A percentile compares a stretch with the other conserved stretches of the same genome.
phyloP scores from a whole-genome alignment of 37 sponge, comb jelly and placozoan genomes.

The Mnemiopsis leidyi region DNA sequence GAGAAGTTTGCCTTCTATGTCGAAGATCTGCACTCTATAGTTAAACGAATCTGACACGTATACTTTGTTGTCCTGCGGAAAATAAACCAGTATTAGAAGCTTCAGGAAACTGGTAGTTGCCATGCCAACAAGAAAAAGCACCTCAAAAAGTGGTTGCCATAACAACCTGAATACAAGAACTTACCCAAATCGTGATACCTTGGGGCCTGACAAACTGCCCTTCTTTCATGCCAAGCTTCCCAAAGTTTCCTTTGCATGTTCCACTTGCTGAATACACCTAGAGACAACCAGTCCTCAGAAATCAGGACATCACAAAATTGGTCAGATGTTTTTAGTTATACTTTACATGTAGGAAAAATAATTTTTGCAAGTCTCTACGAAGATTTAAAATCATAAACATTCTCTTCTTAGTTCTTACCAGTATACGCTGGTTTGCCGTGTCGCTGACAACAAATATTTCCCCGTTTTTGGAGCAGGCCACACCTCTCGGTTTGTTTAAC shows the following conservation, averaged over 20 bases:
- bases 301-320: no score
- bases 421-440: slow-evolving; percentile 5
- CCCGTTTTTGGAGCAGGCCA: background rate
- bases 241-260: background rate
- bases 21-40: slow-evolving; percentile 1
- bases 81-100: no score
- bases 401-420: background rate
- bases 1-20: background rate
- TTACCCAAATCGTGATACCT: background rate
- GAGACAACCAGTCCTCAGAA: no score
- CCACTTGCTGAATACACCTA: background rate
- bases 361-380: no score
- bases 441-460: slow-evolving; percentile 28
- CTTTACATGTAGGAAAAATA: no score
- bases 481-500: slow-evolving; percentile 14
- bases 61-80: slow-evolving; percentile 12
- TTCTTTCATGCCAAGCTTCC: slow-evolving; percentile 12
- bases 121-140: no score
- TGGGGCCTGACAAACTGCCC: slow-evolving; percentile 32
- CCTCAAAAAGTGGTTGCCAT: background rate
- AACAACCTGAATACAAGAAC: background rate
- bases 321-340: no score
- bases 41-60: slow-evolving; percentile 13
- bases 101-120: no score
- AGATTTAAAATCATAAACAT: no score